A percentile compares a stretch with the other conserved stretches of the same genome.
phyloP scores from a whole-genome alignment of 2,113 vertebrate genomes.

The Elephantulus edwardii region DNA sequence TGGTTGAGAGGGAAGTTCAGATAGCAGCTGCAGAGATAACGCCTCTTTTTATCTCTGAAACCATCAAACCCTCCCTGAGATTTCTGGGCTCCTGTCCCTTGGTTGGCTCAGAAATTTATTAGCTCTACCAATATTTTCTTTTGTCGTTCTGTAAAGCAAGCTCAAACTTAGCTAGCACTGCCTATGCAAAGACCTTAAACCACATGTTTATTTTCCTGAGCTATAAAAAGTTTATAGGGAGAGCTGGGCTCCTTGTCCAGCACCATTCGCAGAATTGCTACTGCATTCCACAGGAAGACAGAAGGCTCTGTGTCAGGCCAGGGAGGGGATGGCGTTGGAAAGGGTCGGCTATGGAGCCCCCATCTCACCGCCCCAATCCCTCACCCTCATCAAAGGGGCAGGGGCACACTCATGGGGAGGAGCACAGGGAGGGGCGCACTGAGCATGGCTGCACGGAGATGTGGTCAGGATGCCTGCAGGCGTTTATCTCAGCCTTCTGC shows the following conservation, averaged over 20 bases:
- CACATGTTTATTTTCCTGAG: constrained; percentile 90
- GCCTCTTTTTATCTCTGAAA: constrained; percentile 72
- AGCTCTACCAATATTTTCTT: constrained; percentile 86
- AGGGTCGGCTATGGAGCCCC: constrained; percentile 77
- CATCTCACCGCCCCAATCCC: too few species aligned
- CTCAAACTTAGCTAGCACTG: constrained; percentile 79
- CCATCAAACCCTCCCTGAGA: constrained; percentile 70
- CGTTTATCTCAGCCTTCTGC: fast-evolving
- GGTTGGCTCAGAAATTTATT: constrained; percentile 84
- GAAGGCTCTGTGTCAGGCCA: constrained; percentile 85
- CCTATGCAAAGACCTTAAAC: constrained; percentile 87
- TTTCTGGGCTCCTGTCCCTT: constrained; percentile 74
- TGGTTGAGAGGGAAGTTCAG: constrained; percentile 35
- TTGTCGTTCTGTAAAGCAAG: constrained; percentile 82
- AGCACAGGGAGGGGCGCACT: not conserved
- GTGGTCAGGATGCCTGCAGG: not conserved
- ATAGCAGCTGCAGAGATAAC: constrained; percentile 69
- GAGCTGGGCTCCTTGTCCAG: constrained; percentile 86
- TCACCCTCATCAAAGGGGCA: constrained; percentile 68
- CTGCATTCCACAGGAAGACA: constrained; percentile 87
- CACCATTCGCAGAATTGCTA: constrained; percentile 84
- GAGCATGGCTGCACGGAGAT: fast-evolving
- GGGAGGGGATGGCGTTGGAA: constrained; percentile 73
- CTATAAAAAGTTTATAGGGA: constrained; percentile 90
- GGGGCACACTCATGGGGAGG: constrained; percentile 14